Percentiles rank a stretch among this genome's conserved stretches.
These are phyloP conservation scores for Vireo altiloquus DNA, from an alignment of 2,113 vertebrate species.

Conservation along the genomic window DNA sequence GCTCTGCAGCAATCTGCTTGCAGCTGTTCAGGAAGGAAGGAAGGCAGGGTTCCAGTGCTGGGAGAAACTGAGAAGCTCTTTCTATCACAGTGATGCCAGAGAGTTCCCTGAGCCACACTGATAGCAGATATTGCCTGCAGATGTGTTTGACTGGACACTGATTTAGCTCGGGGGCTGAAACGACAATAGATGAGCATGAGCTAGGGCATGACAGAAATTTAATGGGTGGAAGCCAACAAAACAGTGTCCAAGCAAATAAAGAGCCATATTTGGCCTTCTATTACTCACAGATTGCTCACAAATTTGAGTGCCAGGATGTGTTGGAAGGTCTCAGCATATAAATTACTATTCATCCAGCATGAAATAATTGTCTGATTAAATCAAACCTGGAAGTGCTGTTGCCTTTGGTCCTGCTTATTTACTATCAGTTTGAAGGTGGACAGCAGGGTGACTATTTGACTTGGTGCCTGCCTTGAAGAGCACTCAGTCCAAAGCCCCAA, in stretches of 20 bases:
- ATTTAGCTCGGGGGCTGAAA: neutral
- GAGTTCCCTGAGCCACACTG: neutral
- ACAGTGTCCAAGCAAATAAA: neutral
- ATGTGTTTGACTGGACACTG: neutral
- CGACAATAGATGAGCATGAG: neutral
- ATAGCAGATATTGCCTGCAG: neutral
- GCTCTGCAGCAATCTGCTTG: neutral
- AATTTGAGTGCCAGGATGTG: neutral
- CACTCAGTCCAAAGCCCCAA: neutral
- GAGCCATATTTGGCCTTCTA: neutral
- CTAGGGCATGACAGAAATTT: neutral
- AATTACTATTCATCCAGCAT: constrained; percentile 19
- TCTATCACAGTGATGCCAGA: neutral
- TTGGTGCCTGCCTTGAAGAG: neutral
- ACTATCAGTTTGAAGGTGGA: neutral
- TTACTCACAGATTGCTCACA: constrained; percentile 48
- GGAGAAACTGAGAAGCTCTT: neutral
- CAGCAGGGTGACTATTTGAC: neutral
- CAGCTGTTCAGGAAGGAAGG: neutral
- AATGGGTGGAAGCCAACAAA: neutral
- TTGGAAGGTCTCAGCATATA: constrained; percentile 23
- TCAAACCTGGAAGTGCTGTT: neutral
- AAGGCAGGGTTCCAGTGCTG: neutral
- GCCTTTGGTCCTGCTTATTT: constrained; percentile 23
- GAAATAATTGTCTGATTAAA: constrained; percentile 40